Evolutionary conservation across 64 coral and sea anemone species (phyloP), one percentile per base, ranked within the genome.

Genomic region (Pocillopora verrucosa): DNA sequence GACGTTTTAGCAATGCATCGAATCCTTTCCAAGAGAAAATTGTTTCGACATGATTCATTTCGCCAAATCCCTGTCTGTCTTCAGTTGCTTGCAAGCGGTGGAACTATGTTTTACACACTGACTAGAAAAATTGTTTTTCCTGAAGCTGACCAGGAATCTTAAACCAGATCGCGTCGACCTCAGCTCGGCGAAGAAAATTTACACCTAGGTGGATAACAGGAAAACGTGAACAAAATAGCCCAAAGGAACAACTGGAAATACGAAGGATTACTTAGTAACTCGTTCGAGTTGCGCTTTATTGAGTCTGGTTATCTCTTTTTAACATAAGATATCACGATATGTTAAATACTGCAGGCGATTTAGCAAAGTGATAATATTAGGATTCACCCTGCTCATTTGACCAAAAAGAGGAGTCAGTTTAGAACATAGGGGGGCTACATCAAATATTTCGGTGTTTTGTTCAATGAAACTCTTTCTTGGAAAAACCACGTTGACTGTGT

Each of bases 231-330:
- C n/a, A 74, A 36, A 11, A 34, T 87, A 74, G 59, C 60, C 58
- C 16, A 72, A 74, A 92, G 70, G 45, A 74, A 92, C 60, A n/a
- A 78, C 38, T 92, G 90, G 90, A 92, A 14, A 4, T 79, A 87
- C 72, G 37, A 86, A 14, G 75, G 56, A 77, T 51, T 51, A 2
- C n/a, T n/a, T n/a, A n/a, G n/a, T n/a, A n/a, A n/a, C n/a, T n/a
- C n/a, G n/a, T n/a, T n/a, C n/a, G n/a, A n/a, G n/a, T n/a, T n/a
- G n/a, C n/a, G n/a, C n/a, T n/a, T n/a, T n/a, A n/a, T n/a, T n/a
- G n/a, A n/a, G n/a, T n/a, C n/a, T n/a, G n/a, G n/a, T n/a, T n/a
- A n/a, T n/a, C n/a, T n/a, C n/a, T n/a, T n/a, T n/a, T n/a, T n/a
- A n/a, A n/a, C n/a, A n/a, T n/a, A n/a, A n/a, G n/a, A n/a, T n/a